Base-by-base conservation (phyloP, 2,888 invertebrate genomes). In the Masnerella sp. region DNA sequence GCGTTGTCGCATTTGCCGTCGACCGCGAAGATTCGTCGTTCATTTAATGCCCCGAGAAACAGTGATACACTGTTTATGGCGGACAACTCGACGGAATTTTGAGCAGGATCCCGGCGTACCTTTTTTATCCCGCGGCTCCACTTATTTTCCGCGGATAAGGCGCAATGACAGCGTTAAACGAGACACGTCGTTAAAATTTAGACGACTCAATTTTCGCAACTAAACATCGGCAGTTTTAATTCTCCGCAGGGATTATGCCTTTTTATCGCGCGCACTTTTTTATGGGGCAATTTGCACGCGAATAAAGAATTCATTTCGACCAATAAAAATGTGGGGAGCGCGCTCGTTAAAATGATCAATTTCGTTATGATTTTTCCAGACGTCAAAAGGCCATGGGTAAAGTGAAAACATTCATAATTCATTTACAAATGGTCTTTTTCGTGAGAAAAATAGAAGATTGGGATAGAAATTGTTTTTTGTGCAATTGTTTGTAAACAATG, bases 21-120 rank as follows among this genome's bases (percentile, higher is more conserved):
- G 49, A 47, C 42, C 32, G 45, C 20, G 14, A 40, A 25, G 59
- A 65, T 59, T 72, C 67, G 58, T 68, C 77, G 73, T 71, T 70
- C 75, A 74, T 77, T 82, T 83, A 82, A 83, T 81, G 81, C 75
- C 75, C 76, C 77, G 76, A 74, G 82, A 79, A 82, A 83, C 78
- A 79, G 80, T 83, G 81, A 84, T 83, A 82, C 82, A 83, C 80
- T 78, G 80, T 81, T 84, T 84, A 84, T 83, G 80, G 79, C 82
- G 79, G 70, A 77, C 77, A 77, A 68, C 80, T 73, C 80, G 62
- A 74, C 74, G 77, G 83, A 84, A 84, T 84, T 83, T 81, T 79
- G 78, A 84, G 61, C 77, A 82, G 81, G 54, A 65, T 45, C 58
- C 45, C 15, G 9, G 42, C 68, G 51, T 52, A 30, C 47, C 51